Conservation (phyloP, 2,113 vertebrate species). For the Passer domesticus region DNA sequence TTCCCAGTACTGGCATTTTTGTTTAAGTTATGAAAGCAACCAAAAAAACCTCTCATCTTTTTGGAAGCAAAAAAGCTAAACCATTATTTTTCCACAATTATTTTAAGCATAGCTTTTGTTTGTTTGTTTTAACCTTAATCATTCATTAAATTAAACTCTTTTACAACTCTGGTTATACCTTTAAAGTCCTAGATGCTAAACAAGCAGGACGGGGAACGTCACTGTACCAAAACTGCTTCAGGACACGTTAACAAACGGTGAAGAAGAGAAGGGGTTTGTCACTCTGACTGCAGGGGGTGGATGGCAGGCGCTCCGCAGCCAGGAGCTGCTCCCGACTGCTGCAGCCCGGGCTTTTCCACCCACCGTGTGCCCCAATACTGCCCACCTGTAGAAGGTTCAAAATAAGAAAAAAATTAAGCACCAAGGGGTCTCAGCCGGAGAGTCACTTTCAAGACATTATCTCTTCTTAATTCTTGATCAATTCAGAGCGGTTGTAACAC, state of each 20-base stretch:
- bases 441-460: not conserved
- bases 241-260: not conserved
- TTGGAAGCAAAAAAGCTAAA: not conserved
- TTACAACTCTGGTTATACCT: not conserved
- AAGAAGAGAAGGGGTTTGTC: not conserved
- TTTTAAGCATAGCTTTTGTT: not conserved
- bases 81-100: rapidly evolving
- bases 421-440: not conserved
- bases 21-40: not conserved
- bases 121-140: not conserved
- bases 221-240: not conserved
- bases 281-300: rapidly evolving
- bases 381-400: not conserved
- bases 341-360: not conserved
- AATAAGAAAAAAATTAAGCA: not conserved
- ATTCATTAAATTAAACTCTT: not conserved
- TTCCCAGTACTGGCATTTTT: not conserved
- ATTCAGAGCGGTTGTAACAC: not conserved
- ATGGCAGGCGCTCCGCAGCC: rapidly evolving
- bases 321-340: rapidly evolving
- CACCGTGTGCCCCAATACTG: rapidly evolving
- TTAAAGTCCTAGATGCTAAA: not conserved
- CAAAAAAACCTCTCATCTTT: rapidly evolving
- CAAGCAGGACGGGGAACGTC: not conserved
- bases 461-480: not conserved